These are phyloP conservation scores for Coleophora deauratella DNA, from an alignment of 2,888 invertebrate species.

Conservation along the genomic window DNA sequence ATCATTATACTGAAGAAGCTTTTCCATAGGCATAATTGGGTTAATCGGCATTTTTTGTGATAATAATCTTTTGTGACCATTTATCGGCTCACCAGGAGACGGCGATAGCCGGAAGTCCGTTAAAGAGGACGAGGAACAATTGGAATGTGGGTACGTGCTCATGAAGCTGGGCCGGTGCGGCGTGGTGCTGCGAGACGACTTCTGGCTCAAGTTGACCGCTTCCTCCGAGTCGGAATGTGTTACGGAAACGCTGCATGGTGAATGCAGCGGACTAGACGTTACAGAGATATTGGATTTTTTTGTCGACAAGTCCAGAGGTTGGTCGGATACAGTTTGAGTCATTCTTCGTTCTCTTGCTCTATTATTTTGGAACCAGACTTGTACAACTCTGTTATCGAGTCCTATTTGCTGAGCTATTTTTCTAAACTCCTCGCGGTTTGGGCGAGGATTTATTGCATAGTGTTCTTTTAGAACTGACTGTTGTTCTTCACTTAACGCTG, in stretches of 20 bases:
- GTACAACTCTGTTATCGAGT: constrained; percentile 85
- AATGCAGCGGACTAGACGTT: constrained; percentile 75
- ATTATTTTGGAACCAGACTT: constrained; percentile 98
- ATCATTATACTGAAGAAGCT: constrained; percentile 72
- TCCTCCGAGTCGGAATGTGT: constrained; percentile 79
- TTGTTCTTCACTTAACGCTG: constrained; percentile 95
- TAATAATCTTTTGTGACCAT: constrained; percentile 45
- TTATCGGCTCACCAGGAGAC: constrained; percentile 58
- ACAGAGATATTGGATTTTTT: constrained; percentile 78
- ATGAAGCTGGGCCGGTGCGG: constrained; percentile 66
- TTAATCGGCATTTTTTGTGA: constrained; percentile 46
- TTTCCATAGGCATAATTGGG: constrained; percentile 78
- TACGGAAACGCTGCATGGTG: constrained; percentile 77
- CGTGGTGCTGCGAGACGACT: constrained; percentile 77
- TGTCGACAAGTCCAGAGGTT: constrained; percentile 93
- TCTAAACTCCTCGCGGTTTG: constrained; percentile 94
- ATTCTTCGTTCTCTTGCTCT: constrained; percentile 89
- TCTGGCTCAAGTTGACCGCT: constrained; percentile 85
- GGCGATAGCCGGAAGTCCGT: constrained; percentile 66
- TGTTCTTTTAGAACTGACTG: constrained; percentile 90
- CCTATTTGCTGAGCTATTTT: constrained; percentile 87
- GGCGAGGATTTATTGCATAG: constrained; percentile 92
- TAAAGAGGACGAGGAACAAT: constrained; percentile 72
- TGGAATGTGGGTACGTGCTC: constrained; percentile 75
- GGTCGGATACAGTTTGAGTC: constrained; percentile 74